Percentiles rank a stretch among this genome's conserved stretches.
Evolutionary conservation across 2,797 vertebrate species (phyloP).

Genomic region (Acanthiza pusilla): DNA sequence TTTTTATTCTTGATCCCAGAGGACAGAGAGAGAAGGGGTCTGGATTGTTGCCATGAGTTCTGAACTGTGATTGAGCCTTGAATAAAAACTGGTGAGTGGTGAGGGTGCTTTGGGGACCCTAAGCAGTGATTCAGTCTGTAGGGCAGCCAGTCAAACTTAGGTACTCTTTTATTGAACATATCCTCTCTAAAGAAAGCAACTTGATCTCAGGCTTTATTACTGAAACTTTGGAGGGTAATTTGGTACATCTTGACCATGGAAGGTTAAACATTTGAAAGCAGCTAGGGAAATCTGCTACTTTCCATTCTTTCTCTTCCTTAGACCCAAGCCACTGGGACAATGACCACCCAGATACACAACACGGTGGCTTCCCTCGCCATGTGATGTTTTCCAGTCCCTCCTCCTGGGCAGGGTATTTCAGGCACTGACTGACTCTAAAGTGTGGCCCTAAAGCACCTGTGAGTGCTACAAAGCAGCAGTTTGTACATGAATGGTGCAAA

Average conservation of each 20-base stretch:
- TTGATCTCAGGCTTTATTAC: background rate
- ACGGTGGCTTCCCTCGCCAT: fast-evolving
- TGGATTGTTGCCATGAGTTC: background rate
- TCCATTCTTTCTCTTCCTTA: background rate
- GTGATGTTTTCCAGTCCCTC: background rate
- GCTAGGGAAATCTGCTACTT: background rate
- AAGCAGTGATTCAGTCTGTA: background rate
- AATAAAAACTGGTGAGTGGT: background rate
- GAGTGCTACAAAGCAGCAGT: background rate
- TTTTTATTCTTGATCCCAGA: background rate
- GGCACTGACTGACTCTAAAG: no score
- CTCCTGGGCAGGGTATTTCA: background rate
- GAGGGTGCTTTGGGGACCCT: background rate
- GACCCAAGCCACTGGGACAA: background rate
- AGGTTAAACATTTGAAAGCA: background rate
- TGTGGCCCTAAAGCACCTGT: background rate
- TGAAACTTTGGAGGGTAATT: background rate
- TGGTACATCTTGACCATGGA: background rate
- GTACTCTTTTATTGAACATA: background rate
- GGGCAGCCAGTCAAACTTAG: background rate
- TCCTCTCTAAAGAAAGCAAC: background rate
- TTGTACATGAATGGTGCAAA: background rate
- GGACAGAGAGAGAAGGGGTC: background rate
- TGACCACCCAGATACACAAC: background rate
- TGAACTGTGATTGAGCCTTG: background rate